Evolutionary conservation across 1,140 invertebrate species (phyloP).

Genomic region (Thrips palmi): DNA sequence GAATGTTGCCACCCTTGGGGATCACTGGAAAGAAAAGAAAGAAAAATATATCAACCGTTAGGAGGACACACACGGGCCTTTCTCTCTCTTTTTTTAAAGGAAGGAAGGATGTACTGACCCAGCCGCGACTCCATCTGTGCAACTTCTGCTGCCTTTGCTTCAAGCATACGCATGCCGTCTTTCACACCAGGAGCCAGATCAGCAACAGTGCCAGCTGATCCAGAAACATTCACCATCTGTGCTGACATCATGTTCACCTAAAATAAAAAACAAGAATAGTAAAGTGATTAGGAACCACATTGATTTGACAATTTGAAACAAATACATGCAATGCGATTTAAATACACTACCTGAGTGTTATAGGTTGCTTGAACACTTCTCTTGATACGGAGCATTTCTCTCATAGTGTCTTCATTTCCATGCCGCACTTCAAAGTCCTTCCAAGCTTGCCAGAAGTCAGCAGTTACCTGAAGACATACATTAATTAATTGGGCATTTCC

Average conservation of each 20-base stretch:
- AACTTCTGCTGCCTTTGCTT: slow-evolving; percentile 53
- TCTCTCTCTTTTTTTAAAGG: too few relatives aligned
- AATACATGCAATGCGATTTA: too few relatives aligned
- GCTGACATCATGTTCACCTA: slow-evolving; percentile 90
- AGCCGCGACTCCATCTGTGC: slow-evolving; percentile 12
- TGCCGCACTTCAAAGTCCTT: slow-evolving; percentile 98
- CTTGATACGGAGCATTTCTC: slow-evolving; percentile 97
- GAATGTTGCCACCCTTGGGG: slow-evolving; percentile 41
- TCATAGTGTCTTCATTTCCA: slow-evolving; percentile 99
- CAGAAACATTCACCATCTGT: slow-evolving; percentile 58
- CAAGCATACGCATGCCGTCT: slow-evolving; percentile 73
- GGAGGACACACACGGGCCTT: too few relatives aligned
- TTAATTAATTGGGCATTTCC: neutral
- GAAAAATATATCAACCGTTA: too few relatives aligned
- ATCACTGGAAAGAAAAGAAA: slow-evolving; percentile 19
- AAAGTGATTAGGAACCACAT: slow-evolving; percentile 8
- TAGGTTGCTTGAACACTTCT: slow-evolving; percentile 92
- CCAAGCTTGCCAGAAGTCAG: slow-evolving; percentile 96
- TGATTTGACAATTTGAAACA: neutral
- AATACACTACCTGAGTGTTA: slow-evolving; percentile 57
- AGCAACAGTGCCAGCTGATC: slow-evolving; percentile 41
- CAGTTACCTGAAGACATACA: slow-evolving; percentile 43
- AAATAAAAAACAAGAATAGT: slow-evolving; percentile 9
- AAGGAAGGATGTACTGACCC: too few relatives aligned
- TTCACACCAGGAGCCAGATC: slow-evolving; percentile 47